A percentile compares a stretch with the other conserved stretches of the same genome.
Conservation (phyloP, 2,888 invertebrate genomes). For the Lampropteryx suffumata region DNA sequence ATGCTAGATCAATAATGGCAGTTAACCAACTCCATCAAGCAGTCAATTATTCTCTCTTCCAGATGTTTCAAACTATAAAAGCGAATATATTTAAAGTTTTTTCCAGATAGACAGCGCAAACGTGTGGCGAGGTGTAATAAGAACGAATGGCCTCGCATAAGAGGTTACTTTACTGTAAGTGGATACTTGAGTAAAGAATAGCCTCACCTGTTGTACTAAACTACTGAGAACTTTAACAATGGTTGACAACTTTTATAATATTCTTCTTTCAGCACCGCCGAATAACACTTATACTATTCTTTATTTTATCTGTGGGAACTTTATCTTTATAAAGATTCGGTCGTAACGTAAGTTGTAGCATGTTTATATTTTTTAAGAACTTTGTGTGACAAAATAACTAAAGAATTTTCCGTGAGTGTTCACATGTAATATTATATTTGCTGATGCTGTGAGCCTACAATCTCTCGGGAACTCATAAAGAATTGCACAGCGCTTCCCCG, state of each 20-base stretch:
- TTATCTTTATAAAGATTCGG: no score
- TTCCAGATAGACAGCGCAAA: slow-evolving; percentile 17
- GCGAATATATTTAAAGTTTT: slow-evolving; percentile 18
- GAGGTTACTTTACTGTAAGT: slow-evolving; percentile 39
- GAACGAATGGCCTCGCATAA: slow-evolving; percentile 42
- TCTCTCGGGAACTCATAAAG: slow-evolving; percentile 52
- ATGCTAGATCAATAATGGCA: slow-evolving; percentile 7
- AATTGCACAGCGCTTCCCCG: slow-evolving; percentile 50
- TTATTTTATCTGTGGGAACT: neutral
- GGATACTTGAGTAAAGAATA: slow-evolving; percentile 40
- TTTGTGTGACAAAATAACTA: slow-evolving; percentile 27
- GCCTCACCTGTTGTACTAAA: slow-evolving; percentile 43
- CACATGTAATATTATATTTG: slow-evolving; percentile 35
- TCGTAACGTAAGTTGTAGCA: no score
- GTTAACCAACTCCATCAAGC: slow-evolving; percentile 17
- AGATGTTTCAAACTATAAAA: slow-evolving; percentile 30
- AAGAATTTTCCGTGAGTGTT: slow-evolving; percentile 22
- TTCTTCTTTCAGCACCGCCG: slow-evolving; percentile 14
- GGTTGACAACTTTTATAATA: slow-evolving; percentile 33
- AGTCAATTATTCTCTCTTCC: slow-evolving; percentile 8
- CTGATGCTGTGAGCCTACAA: slow-evolving; percentile 20
- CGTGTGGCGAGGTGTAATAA: slow-evolving; percentile 38
- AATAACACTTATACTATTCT: neutral
- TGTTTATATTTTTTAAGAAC: slow-evolving; percentile 16
- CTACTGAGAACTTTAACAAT: slow-evolving; percentile 35